These are phyloP conservation scores for Rhinoderma darwinii DNA, from an alignment of 2,113 vertebrate species.

Conservation along the genomic window DNA sequence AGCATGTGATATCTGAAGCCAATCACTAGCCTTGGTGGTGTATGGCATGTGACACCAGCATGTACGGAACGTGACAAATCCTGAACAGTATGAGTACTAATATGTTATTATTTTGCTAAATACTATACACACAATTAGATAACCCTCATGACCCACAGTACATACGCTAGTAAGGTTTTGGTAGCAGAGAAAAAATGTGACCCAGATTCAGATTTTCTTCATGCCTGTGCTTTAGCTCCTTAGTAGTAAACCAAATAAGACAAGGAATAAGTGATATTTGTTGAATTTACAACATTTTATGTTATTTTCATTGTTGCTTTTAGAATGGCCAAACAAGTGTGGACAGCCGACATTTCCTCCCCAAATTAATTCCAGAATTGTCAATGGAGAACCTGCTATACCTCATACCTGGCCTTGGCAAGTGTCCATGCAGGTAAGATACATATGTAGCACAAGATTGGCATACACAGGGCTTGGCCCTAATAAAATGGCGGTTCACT, in stretches of 20 bases:
- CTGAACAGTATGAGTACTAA: no score
- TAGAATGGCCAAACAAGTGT: conserved; percentile 74
- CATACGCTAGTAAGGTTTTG: no score
- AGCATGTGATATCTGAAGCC: no score
- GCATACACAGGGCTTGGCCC: not conserved
- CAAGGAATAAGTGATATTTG: no score
- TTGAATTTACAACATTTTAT: not conserved
- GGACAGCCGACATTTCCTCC: conserved; percentile 71
- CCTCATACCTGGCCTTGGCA: conserved; percentile 80
- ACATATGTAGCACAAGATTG: not conserved
- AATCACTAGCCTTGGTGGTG: no score
- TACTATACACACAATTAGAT: no score
- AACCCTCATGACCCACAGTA: no score
- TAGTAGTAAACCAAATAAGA: not conserved
- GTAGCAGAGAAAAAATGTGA: no score
- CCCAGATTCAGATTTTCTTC: no score
- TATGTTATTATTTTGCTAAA: no score
- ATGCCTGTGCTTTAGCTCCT: not conserved
- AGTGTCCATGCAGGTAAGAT: conserved; percentile 78
- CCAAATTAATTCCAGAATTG: conserved; percentile 69
- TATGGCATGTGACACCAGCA: no score
- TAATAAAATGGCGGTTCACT: not conserved
- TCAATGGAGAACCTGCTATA: conserved; percentile 74
- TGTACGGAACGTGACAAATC: no score
- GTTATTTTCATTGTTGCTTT: not conserved